Conservation (phyloP, 2,888 invertebrate species). For the Aphodius granarius region DNA sequence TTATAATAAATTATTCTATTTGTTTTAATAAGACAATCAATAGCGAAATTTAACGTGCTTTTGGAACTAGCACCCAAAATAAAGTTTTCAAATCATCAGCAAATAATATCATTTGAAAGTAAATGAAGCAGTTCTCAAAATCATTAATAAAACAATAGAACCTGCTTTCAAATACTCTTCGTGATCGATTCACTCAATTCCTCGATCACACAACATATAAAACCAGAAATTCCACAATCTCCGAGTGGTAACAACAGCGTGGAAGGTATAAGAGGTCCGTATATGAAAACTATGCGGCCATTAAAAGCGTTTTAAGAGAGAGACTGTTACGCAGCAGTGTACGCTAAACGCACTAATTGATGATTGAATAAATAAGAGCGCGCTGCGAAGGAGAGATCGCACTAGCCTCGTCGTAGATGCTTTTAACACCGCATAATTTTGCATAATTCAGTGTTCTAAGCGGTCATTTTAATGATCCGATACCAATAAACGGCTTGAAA, state of each 20-base stretch:
- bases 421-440: slow-evolving; percentile 35
- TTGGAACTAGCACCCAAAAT: too few species aligned
- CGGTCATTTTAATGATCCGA: slow-evolving; percentile 25
- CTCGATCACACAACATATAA: not conserved
- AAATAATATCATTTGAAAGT: too few species aligned
- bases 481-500: slow-evolving; percentile 27
- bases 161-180: too few species aligned
- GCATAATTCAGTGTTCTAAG: slow-evolving; percentile 27
- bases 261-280: not conserved
- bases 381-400: slow-evolving; percentile 20
- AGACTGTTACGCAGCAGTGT: slow-evolving; percentile 8
- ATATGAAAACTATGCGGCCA: slow-evolving; percentile 22
- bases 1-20: too few species aligned
- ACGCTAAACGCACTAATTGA: slow-evolving; percentile 31
- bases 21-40: too few species aligned
- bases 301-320: slow-evolving; percentile 28
- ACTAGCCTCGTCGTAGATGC: slow-evolving; percentile 25
- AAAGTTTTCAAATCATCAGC: too few species aligned
- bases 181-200: not conserved
- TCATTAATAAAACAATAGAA: too few species aligned
- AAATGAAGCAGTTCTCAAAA: too few species aligned
- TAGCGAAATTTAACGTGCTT: too few species aligned
- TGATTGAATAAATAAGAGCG: slow-evolving; percentile 31
- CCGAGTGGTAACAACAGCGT: not conserved
- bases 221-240: not conserved